Evolutionary conservation across 1,140 invertebrate species (phyloP).

Genomic region (Dysdera silvatica): DNA sequence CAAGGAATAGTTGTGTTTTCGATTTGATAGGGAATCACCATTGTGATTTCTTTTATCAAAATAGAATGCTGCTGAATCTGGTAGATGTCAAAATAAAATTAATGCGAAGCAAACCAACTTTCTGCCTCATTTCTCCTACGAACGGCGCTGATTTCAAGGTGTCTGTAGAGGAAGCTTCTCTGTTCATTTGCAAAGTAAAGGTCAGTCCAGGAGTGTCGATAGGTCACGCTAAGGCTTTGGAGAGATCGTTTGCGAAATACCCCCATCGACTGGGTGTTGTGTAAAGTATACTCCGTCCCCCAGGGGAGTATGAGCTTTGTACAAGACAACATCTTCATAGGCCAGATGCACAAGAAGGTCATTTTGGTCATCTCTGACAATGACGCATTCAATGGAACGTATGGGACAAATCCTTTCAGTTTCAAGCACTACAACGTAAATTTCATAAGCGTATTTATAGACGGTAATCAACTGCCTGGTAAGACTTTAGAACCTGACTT

Average conservation of each 20-base stretch:
- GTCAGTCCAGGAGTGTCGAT: not conserved
- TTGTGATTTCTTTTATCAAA: not conserved
- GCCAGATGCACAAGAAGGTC: not conserved
- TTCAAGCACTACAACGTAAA: not conserved
- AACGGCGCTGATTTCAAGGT: not conserved
- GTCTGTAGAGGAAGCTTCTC: not conserved
- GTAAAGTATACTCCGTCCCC: not conserved
- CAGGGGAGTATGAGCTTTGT: not conserved
- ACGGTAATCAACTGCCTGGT: no score
- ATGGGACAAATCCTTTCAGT: not conserved
- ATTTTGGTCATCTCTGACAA: not conserved
- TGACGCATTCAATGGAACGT: not conserved
- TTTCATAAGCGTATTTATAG: no score
- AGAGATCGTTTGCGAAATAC: not conserved
- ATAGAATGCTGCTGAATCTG: not conserved
- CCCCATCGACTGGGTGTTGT: not conserved
- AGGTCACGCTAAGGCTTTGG: not conserved
- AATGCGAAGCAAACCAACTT: not conserved
- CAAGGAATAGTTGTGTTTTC: not conserved
- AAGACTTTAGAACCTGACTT: no score
- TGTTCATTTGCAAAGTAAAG: not conserved
- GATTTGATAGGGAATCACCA: not conserved
- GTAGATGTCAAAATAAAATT: not conserved
- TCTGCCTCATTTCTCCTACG: not conserved
- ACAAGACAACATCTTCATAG: constrained; percentile 8